Base-by-base conservation (phyloP, 1,140 invertebrate species). In the Nymphalis io region DNA sequence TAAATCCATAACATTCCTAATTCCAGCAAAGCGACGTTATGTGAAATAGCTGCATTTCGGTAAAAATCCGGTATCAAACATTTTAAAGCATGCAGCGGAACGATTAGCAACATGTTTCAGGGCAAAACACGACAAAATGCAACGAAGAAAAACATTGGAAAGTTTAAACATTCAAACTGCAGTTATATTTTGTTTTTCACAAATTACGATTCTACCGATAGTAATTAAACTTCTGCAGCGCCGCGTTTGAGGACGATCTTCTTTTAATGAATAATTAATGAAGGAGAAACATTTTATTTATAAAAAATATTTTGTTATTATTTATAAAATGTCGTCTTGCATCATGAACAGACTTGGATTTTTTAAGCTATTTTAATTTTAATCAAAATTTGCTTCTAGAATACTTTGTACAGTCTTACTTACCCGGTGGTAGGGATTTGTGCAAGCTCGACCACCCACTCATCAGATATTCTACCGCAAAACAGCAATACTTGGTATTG, bases 61-160 rank as follows among this genome's bases (percentile, higher is more conserved):
- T 67, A 60, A 67, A 67, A 67, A 60, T 48, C 3, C n/a, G 5
- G 40, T 51, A 60, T 23, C 55, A 27, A 68, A 44, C 38, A 51
- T 69, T 62, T 63, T 6, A 23, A 57, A 39, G 65, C 65, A 23
- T 60, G 58, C 67, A 46, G 53, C 40, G 20, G 27, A 20, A 60
- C 60, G 60, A 70, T 70, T 70, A 70, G 60, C 60, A 64, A 59
- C 51, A 70, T 62, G 51, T 55, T 68, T 40, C 42, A 46, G 27
- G 12, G 16, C 23, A 65, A 68, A 63, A 63, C 42, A 33, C 13
- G 59, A 33, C 44, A 46, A 33, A 51, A 53, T 59, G 16, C 40
- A n/a, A 42, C 21, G 23, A 70, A 70, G 60, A 57, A 70, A 63
- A 70, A 70, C 61, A 70, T 63, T 2, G 44, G 5, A 33, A 8